These are phyloP conservation scores for Ailurus styani DNA, from an alignment of 2,113 vertebrate genomes.

Conservation along the genomic window DNA sequence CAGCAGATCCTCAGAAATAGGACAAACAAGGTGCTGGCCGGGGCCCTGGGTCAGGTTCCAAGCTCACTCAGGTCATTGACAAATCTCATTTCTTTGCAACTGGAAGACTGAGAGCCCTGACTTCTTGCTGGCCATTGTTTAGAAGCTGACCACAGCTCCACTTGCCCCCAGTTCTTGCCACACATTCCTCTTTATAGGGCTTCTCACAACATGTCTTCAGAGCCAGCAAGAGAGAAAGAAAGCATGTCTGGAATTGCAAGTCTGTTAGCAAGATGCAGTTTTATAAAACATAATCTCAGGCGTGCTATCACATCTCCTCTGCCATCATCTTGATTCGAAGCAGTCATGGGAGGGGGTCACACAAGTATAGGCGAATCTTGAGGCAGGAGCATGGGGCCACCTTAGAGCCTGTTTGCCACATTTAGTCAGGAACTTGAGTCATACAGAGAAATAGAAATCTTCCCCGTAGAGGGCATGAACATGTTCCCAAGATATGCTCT, in stretches of 20 bases:
- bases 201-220: neutral
- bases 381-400: neutral
- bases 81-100: neutral
- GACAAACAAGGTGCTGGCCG: neutral
- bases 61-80: neutral
- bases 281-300: neutral
- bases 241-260: neutral
- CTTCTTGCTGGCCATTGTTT: neutral
- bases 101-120: neutral
- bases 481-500: neutral
- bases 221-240: neutral
- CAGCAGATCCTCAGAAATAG: neutral
- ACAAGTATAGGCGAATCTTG: neutral
- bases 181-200: neutral
- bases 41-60: neutral
- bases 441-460: neutral
- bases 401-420: neutral
- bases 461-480: too few species aligned
- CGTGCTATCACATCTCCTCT: neutral
- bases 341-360: neutral
- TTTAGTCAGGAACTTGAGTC: neutral
- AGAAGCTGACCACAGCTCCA: neutral
- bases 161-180: neutral
- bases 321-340: neutral
- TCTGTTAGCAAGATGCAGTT: neutral